Percentiles rank a stretch among this genome's conserved stretches.
Conservation (phyloP, 2,113 vertebrate species). For the Artemisiospiza belli region DNA sequence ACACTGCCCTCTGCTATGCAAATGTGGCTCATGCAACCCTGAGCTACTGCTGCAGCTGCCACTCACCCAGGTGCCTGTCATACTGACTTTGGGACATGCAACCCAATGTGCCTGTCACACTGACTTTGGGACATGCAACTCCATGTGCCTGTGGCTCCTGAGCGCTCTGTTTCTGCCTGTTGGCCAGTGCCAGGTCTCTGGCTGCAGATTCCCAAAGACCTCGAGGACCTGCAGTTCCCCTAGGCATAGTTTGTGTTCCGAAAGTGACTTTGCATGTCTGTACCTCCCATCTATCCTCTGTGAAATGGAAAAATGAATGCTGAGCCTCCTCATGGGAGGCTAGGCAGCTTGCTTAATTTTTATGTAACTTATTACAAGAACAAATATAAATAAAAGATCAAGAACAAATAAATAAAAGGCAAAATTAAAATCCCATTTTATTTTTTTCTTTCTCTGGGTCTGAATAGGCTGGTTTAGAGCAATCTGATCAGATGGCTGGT, state of each 20-base stretch:
- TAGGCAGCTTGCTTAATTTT: slow-evolving; percentile 1
- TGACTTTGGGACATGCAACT: no score
- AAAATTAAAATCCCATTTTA: slow-evolving; percentile 12
- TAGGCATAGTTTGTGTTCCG: not conserved
- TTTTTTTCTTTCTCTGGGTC: slow-evolving; percentile 4
- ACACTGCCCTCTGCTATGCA: slow-evolving; percentile 27
- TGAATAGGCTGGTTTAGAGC: not conserved
- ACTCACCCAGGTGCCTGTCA: not conserved
- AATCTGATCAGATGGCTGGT: not conserved
- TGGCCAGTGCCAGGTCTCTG: not conserved
- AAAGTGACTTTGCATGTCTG: not conserved
- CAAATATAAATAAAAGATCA: no score
- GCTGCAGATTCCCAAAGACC: not conserved
- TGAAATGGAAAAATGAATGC: not conserved
- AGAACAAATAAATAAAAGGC: not conserved
- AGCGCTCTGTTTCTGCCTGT: not conserved
- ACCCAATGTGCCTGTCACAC: rapidly evolving
- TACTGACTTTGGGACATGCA: no score
- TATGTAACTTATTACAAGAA: slow-evolving; percentile 16
- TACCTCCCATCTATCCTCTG: not conserved
- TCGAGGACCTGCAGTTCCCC: not conserved
- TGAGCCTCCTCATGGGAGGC: not conserved
- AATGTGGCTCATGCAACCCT: not conserved
- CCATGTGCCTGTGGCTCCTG: not conserved
- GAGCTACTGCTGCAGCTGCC: not conserved